phyloP scores from a whole-genome alignment of 2,113 vertebrate genomes.

The Axis porcinus region DNA sequence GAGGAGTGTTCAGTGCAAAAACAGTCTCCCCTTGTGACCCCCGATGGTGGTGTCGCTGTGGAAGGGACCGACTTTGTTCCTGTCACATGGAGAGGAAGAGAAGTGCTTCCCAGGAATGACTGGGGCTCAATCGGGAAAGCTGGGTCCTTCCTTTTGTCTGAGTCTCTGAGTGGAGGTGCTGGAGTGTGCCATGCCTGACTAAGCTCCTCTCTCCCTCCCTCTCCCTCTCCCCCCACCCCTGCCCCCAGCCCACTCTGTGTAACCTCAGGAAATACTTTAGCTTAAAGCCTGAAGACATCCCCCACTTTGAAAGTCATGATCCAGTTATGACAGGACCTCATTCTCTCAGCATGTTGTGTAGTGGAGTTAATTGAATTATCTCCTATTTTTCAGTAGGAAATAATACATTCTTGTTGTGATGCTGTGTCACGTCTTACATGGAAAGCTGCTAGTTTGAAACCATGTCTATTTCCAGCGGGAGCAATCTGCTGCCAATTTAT shows the following conservation, averaged over 20 bases:
- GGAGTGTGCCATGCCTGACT: neutral
- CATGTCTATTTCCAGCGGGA: neutral
- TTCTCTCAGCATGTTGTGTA: slow-evolving; percentile 1
- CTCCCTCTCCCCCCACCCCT: accelerated
- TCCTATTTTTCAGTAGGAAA: neutral
- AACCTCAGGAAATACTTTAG: neutral
- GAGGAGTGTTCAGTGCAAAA: neutral
- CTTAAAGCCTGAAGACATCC: neutral
- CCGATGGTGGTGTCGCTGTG: neutral
- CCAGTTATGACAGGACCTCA: neutral
- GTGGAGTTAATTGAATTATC: slow-evolving; percentile 12
- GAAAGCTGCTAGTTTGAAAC: slow-evolving; percentile 27
- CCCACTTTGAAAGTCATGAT: slow-evolving; percentile 10
- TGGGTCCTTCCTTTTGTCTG: neutral
- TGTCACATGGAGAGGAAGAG: neutral
- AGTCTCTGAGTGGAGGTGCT: neutral
- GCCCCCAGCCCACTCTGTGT: neutral
- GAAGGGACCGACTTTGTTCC: neutral
- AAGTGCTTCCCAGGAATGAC: neutral
- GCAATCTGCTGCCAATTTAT: neutral
- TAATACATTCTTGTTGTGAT: slow-evolving; percentile 7
- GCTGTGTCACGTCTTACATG: neutral
- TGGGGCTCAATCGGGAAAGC: neutral
- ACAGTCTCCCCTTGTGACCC: neutral
- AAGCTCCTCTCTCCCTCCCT: neutral